Base-by-base conservation (phyloP, 2,888 invertebrate species). In the Dromius quadrimaculatus region DNA sequence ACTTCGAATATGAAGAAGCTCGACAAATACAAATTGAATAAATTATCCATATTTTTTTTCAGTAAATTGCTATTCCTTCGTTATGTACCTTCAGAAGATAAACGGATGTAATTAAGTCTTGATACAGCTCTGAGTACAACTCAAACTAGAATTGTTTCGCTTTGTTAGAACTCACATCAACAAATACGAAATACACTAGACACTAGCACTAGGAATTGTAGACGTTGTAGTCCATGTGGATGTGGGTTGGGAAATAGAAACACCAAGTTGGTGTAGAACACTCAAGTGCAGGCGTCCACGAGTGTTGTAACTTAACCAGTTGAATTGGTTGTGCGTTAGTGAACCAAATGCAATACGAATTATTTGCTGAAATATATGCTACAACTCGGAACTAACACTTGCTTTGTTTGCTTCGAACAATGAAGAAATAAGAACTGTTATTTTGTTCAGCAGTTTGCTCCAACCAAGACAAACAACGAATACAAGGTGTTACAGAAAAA, bases 221-320 rank as follows among this genome's bases (percentile, higher is more conserved):
- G n/a, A n/a, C n/a, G n/a, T 36, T 47, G 36, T 17, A 65, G 19
- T 50, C 11, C 23, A 13, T 11, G 20, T 47, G 36, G 50, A 54
- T 28, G 28, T 54, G 28, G 50, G 22, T 11, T 11, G 65, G 36
- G 50, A 54, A 54, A 54, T 54, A 54, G 50, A 54, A 54, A 54
- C 50, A 54, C 47, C 50, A 54, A 54, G 50, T 54, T 47, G 13
- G 22, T 20, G 47, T 47, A 13, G 23, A 54, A 54, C 50, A 28
- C 50, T 54, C 50, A 54, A 54, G 13, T 54, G 50, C 50, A 54
- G 28, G 13, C 50, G 50, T 6, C 41, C 9, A 41, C 47, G 22
- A 47, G 13, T 15, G 50, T 15, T 28, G 28, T 28, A 54, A 54
- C 50, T 54, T 54, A 54, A 13, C 23, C 15, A 54, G 13, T 28